Evolutionary conservation across 2,888 invertebrate species (phyloP), one percentile per base, ranked within the genome.

Genomic region (Temnothorax unifasciatus): DNA sequence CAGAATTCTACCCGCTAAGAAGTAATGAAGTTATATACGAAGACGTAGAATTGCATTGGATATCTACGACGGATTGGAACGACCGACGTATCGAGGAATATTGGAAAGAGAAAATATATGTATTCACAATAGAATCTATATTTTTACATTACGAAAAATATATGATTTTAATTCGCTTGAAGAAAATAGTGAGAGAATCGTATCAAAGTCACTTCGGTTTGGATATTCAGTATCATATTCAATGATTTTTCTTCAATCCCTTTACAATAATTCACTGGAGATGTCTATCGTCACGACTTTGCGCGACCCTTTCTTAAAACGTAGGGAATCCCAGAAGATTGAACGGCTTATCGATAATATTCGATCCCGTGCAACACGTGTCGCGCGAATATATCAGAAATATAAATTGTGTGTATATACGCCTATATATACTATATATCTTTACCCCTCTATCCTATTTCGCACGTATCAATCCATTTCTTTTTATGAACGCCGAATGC

Each of bases 371-470:
- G 44, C 29, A 77, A 68, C 57, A 77, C 34, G 66, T 68, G 77
- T 68, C 29, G 77, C 41, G 15, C 15, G 68, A 77, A 77, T 77
- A 73, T 81, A 61, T 81, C 50, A 50, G n/a, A 25, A 63, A 81
- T 81, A 61, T 25, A 73, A 81, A 73, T 73, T 73, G 38, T 59
- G 34, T 59, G 34, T 44, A 3, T 44, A 44, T 44, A 8, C 2
- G 44, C 13, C 8, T 13, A 13, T 44, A 13, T 44, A 13, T 44
- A 34, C 34, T 0, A 4, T 34, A 34, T 34, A 34, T 6, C 34
- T 34, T 34, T 34, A 34, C 34, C 0, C 9, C 18, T 29, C 47
- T n/a, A 34, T 6, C 3, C 41, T 63, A 52, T 59, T 76, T 52
- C 47, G 5, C 25, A 21, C 21, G 6, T 25, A 57, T 59, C 29